phyloP scores from a whole-genome alignment of 2,888 invertebrate genomes.

The Torymus auratus region DNA sequence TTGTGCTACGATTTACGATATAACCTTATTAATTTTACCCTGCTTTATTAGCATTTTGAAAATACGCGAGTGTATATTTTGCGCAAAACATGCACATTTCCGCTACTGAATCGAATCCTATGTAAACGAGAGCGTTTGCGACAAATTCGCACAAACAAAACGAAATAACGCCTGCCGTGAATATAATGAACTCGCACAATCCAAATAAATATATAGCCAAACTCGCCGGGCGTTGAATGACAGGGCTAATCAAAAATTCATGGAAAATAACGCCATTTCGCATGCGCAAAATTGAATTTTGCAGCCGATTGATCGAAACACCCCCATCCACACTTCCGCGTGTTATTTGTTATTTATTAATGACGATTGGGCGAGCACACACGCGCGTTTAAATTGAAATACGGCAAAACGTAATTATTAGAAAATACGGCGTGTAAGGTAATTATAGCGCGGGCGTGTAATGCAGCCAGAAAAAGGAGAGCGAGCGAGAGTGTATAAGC shows the following conservation, averaged over 20 bases:
- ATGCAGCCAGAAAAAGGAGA: slow-evolving; percentile 37
- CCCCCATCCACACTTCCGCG: not conserved
- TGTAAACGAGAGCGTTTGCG: too few relatives aligned
- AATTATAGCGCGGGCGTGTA: slow-evolving; percentile 52
- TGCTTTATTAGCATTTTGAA: not conserved
- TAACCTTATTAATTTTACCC: not conserved
- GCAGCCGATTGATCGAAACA: not conserved
- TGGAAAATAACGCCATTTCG: too few relatives aligned
- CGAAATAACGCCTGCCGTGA: too few relatives aligned
- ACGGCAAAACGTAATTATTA: slow-evolving; percentile 42
- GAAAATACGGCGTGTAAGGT: slow-evolving; percentile 34
- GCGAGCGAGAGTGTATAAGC: not conserved
- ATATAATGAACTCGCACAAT: too few relatives aligned
- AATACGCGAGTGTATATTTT: too few relatives aligned
- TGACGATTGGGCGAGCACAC: not conserved
- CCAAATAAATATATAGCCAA: too few relatives aligned
- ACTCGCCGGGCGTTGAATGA: too few relatives aligned
- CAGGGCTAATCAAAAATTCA: too few relatives aligned
- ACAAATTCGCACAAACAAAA: too few relatives aligned
- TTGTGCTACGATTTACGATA: not conserved
- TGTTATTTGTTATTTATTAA: slow-evolving; percentile 29
- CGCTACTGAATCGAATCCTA: too few relatives aligned
- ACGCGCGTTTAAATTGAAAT: slow-evolving; percentile 13
- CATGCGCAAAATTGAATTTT: slow-evolving; percentile 6
- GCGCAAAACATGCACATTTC: too few relatives aligned